Base-by-base conservation (phyloP, 1,140 invertebrate species). In the Conus betulinus region DNA sequence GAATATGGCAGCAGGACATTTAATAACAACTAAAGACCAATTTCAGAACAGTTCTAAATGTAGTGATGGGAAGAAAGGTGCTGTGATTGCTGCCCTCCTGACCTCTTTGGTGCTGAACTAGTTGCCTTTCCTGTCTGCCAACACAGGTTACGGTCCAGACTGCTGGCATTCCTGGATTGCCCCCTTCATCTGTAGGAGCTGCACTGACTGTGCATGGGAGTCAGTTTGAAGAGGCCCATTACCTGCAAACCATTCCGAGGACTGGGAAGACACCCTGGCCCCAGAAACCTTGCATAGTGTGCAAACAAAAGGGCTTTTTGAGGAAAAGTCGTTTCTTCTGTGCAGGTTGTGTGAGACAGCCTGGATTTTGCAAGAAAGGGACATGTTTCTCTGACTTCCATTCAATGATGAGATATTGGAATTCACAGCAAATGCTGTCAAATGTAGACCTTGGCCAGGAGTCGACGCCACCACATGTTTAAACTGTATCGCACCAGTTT, bases 251-350 rank as follows among this genome's bases (percentile, higher is more conserved):
- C 79, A 81, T 81, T 17, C 79, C 79, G 6, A 52, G 79, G 23
- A 81, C 79, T 53, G 79, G 79, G 17, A 81, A 53, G 51, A 81
- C 79, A 15, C 79, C 79, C 5, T 81, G 79, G 79, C 79, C 79
- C 51, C 79, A 81, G 39, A 81, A 81, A 23, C 79, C 79, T 17
- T 81, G 79, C 79, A 53, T 81, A 5, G 79, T 81, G 39, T 81
- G 79, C 52, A 81, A 81, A 23, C 79, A 81, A 13, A 81, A 81
- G 79, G 79, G 51, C 15, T 53, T 55, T 5, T 13, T 81, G 79
- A 11, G 23, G 15, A 81, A 81, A 23, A 81, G 79, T 23, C 79
- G 79, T 7, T 81, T 23, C 51, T 81, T 53, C 79, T 81, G 79
- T 55, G 79, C 20, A 11, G 39, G 27, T 20, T 81, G 79, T 23